A percentile compares a stretch with the other conserved stretches of the same genome.
Evolutionary conservation across 2,113 vertebrate species (phyloP).

Genomic region (Ageneiosus marmoratus): DNA sequence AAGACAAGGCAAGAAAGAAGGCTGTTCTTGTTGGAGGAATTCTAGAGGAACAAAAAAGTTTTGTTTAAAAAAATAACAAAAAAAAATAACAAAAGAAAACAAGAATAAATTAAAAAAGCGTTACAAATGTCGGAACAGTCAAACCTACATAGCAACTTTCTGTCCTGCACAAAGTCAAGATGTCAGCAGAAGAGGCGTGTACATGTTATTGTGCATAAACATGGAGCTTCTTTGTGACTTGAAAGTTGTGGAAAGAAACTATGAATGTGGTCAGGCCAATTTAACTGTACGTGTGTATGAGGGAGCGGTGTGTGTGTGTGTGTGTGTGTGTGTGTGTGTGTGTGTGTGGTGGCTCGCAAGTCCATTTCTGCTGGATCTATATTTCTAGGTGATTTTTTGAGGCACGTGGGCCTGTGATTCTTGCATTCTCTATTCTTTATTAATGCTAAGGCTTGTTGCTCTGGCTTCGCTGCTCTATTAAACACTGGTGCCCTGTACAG

Average conservation of each 20-base stretch:
- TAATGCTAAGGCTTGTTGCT: constrained; percentile 88
- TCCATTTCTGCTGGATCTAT: constrained; percentile 66
- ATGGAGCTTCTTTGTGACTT: constrained; percentile 52
- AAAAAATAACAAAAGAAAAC: constrained; percentile 53
- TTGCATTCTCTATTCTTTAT: constrained; percentile 73
- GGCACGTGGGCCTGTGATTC: constrained; percentile 75
- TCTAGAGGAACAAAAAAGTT: constrained; percentile 81
- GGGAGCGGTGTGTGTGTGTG: not conserved
- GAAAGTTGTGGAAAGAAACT: constrained; percentile 50
- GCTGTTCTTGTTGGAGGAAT: constrained; percentile 90
- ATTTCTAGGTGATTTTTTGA: constrained; percentile 72
- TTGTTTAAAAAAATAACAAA: constrained; percentile 12
- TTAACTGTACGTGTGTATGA: constrained; percentile 6
- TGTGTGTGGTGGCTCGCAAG: constrained; percentile 43
- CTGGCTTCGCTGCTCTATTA: constrained; percentile 77
- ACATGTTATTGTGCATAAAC: constrained; percentile 64
- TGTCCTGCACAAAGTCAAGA: constrained; percentile 91
- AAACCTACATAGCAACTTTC: constrained; percentile 87
- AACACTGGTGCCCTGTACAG: constrained; percentile 74
- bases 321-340: constrained; percentile 1
- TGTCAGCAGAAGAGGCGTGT: constrained; percentile 80
- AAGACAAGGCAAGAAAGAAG: constrained; percentile 99
- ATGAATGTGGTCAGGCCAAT: constrained; percentile 47
- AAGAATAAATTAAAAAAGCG: not conserved
- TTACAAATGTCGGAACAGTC: constrained; percentile 84